Base-by-base conservation (phyloP, 1,140 invertebrate species). In the Venustaconcha ellipsiformis region DNA sequence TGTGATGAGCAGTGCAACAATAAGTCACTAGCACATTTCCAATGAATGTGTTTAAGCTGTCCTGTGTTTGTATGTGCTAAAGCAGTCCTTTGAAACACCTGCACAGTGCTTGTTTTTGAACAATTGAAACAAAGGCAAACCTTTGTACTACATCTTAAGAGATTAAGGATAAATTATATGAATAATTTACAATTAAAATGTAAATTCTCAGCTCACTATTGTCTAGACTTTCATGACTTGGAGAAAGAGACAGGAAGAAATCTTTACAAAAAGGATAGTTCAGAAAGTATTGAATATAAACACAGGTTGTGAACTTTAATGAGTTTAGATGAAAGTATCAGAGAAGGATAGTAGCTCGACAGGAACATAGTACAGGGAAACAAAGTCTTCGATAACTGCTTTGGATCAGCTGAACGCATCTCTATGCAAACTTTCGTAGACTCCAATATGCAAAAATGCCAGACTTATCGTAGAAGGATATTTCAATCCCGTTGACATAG, bases 401-500 rank as follows among this genome's bases (percentile, higher is more conserved):
- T 30, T 71, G 23, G 8, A 67, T 11, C 57, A 71, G 60, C 37
- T 66, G 18, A 30, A 60, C n/a, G 48, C 14, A 55, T 26, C 17
- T 20, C 57, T 14, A 57, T 55, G 14, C 48, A 66, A 37, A 66
- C 58, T 8, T 55, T 58, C 14, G 18, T 37, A 4, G 37, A 37
- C 37, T 37, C 1, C 30, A 18, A 67, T 2, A 62, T 60, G 67
- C 30, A 48, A 23, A 20, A 70, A 76, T 26, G 58, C 30, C 11
- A 76, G 70, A 56, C 60, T 76, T 23, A 60, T 76, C 18, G 18
- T 76, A 20, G 74, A 69, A 12, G 69, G 69, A 14, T 57, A 76
- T 56, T 76, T 76, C 20, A 76, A 71, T 57, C n/a, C 71, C 57
- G 62, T 60, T 13, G 68, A 76, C 48, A 76, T 71, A 23, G 18